Percentiles rank a stretch among this genome's conserved stretches.
Evolutionary conservation across 2,113 vertebrate genomes (phyloP).

Genomic region (Paracanthobrama guichenoti): DNA sequence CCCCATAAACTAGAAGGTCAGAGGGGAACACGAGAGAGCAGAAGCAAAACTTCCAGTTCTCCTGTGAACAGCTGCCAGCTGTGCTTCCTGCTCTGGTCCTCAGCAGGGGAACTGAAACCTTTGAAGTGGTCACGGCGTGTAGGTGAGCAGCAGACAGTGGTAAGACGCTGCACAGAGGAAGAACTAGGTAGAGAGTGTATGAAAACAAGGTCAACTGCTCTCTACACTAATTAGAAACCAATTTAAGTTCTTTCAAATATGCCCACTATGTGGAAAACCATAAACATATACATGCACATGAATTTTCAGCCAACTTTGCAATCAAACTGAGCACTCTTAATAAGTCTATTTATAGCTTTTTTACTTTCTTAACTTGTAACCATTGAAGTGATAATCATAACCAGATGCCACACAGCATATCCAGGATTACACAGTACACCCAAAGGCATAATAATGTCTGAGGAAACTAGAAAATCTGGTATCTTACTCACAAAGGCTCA

Average conservation of each 20-base stretch:
- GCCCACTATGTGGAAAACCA: no score
- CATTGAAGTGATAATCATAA: not conserved
- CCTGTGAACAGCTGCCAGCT: conserved; percentile 54
- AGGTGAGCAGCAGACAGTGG: not conserved
- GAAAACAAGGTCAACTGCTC: not conserved
- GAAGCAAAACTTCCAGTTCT: not conserved
- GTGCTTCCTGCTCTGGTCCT: conserved; percentile 51
- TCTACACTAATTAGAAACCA: not conserved
- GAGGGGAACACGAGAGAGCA: not conserved
- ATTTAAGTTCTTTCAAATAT: no score
- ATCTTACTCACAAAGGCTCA: conserved; percentile 15
- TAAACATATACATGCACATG: no score
- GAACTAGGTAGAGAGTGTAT: not conserved
- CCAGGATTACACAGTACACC: not conserved
- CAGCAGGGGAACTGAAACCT: conserved; percentile 36
- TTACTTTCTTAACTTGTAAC: not conserved
- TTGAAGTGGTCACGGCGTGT: conserved; percentile 46
- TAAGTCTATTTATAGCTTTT: not conserved
- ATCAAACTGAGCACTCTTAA: no score
- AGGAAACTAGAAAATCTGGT: conserved; percentile 31
- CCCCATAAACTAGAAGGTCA: conserved; percentile 20
- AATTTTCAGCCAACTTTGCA: no score
- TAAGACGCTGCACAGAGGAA: not conserved
- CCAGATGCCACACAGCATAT: not conserved
- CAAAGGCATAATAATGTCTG: not conserved